Evolutionary conservation across 2,113 vertebrate genomes (phyloP), one percentile per base, ranked within the genome.

Genomic region (Tachuris rubrigastra): DNA sequence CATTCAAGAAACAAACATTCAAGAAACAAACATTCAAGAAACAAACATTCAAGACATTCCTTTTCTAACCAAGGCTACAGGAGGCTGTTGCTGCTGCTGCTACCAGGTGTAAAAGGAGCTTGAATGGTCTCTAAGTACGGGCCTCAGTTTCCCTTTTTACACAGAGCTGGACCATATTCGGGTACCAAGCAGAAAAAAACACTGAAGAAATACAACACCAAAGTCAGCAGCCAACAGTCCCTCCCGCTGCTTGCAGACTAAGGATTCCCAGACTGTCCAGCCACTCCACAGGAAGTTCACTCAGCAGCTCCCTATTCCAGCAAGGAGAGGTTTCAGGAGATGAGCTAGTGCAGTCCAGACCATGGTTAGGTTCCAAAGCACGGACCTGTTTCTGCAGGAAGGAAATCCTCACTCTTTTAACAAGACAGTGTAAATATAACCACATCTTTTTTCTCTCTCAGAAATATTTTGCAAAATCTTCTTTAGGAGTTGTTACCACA

Each of bases 51-150:
- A 53, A 31, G 41, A 56, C 84, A 37, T 14, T 14, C 6, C 8
- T 37, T 59, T 75, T 81, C 58, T 18, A 89, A 74, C 46, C 69
- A 87, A 74, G 28, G 31, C 35, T 50, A 39, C 31, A 10, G 0
- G 10, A 59, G 39, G 44, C 15, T 41, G 62, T 47, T 35, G 71
- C 79, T 41, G 63, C 50, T 53, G 71, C 75, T 67, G 56, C 30
- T 47, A 6, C 1, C 6, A 37, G 31, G 20, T 12, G 15, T 2
- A 49, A 31, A n/a, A 50, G 44, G n/a, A 71, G 37, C 47, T 8
- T 22, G 42, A 66, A 44, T 0, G 2, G 20, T 24, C 37, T 37
- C 12, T 17, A 23, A 66, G 41, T 53, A 37, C 24, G 0, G 1
- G 46, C 28, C 37, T 76, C 1, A 0, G 30, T 27, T 47, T 12